phyloP scores from a whole-genome alignment of 2,797 vertebrate genomes.

The Clamator glandarius region DNA sequence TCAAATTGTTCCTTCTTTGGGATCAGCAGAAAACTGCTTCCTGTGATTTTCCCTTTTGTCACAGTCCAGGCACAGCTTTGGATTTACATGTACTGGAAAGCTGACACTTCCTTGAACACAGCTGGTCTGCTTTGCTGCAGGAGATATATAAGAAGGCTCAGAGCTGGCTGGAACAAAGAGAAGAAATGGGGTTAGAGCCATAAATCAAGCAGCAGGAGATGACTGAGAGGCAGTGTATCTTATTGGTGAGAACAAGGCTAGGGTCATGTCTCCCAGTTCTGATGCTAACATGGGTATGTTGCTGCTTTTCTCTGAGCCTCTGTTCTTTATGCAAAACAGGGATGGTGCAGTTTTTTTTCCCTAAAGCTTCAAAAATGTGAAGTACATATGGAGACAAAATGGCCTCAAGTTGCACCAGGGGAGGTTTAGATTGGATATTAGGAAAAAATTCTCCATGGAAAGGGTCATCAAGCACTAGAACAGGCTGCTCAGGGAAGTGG shows the following conservation, averaged over 20 bases:
- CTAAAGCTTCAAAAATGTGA: background rate
- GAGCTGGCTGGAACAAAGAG: slow-evolving; percentile 21
- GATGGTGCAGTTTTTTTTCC: background rate
- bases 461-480: too few species aligned
- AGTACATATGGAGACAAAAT: background rate
- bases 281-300: background rate
- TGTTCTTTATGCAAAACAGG: background rate
- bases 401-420: too few species aligned
- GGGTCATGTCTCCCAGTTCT: background rate
- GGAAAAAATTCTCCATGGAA: too few species aligned
- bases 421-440: too few species aligned
- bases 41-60: slow-evolving; percentile 24
- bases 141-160: background rate
- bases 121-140: slow-evolving; percentile 13
- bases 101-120: background rate
- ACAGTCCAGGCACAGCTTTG: background rate
- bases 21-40: slow-evolving; percentile 34
- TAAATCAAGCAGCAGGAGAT: slow-evolving; percentile 63
- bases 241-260: background rate
- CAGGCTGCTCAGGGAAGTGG: too few species aligned
- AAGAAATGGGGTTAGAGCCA: slow-evolving; percentile 17
- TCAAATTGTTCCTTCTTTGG: slow-evolving; percentile 1
- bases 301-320: background rate
- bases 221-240: background rate
- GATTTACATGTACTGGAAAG: background rate